phyloP scores from a whole-genome alignment of 2,113 vertebrate species.

The Gopherus evgoodei region DNA sequence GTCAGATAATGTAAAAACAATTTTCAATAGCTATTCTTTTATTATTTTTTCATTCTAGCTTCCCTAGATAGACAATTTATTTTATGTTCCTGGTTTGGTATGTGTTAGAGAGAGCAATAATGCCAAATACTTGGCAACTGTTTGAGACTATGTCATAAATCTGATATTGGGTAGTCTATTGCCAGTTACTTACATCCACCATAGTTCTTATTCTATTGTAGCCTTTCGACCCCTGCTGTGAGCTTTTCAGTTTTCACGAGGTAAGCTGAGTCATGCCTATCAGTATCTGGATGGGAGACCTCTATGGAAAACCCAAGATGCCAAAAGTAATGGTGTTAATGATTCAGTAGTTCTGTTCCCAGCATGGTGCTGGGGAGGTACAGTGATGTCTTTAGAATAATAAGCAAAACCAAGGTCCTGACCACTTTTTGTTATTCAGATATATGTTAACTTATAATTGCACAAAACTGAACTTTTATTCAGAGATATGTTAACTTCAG shows the following conservation, averaged over 20 bases:
- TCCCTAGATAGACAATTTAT: neutral
- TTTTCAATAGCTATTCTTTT: neutral
- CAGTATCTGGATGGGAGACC: neutral
- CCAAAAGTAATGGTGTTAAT: neutral
- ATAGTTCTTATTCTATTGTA: neutral
- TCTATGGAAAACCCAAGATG: neutral
- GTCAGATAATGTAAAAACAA: neutral
- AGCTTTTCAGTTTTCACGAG: neutral
- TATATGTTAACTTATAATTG: neutral
- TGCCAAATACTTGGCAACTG: neutral
- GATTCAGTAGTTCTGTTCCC: neutral
- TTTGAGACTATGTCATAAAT: neutral
- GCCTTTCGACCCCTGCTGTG: neutral
- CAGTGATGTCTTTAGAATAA: neutral
- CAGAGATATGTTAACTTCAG: constrained; percentile 1
- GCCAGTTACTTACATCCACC: neutral
- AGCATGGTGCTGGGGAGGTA: neutral
- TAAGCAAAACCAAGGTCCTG: neutral
- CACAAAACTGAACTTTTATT: neutral
- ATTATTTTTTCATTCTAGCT: neutral
- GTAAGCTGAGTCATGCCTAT: neutral
- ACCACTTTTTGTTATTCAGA: neutral
- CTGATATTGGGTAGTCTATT: neutral
- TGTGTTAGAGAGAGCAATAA: neutral
- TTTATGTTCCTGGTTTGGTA: neutral